Base-by-base conservation (phyloP, 2,888 invertebrate species). In the Acleris sparsana region DNA sequence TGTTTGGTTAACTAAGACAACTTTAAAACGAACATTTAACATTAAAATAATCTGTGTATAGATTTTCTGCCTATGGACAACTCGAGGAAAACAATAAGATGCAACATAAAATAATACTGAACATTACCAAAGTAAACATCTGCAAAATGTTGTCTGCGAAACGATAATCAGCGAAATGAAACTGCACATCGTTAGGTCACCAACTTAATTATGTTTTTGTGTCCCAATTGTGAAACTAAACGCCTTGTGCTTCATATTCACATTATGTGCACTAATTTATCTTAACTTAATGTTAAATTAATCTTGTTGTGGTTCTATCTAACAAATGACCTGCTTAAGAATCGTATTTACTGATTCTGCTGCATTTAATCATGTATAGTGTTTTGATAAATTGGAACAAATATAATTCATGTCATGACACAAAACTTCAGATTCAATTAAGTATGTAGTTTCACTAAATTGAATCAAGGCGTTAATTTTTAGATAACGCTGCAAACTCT, bases 401-500 rank as follows among this genome's bases (percentile, higher is more conserved):
- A 33, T 46, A 33, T 58, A 22, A 43, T 60, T 55, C 43, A 29
- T 55, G 39, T 51, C 39, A 58, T 58, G 16, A 43, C 13, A 20
- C 33, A 48, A n/a, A 44, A 61, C 49, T 44, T 61, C 44, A 25
- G 62, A 51, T 66, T 62, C 51, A 53, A 52, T 61, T 62, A 25
- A 25, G 25, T 6, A 52, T 33, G 33, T 71, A 68, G 79, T 75
- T 79, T 74, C 72, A 76, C 72, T 75, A 80, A 85, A 88, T 87
- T 89, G 84, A 88, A 88, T 83, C 75, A 69, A 83, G 80, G 87
- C 84, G 82, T 88, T 88, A 81, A 85, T 89, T 89, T 94, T 94
- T 95, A 97, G 95, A 96, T 97, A 93, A 97, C 97, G 80, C 94
- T 97, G 90, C 97, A 97, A 94, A 94, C 97, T 83, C 94, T 97